Percentiles rank a stretch among this genome's conserved stretches.
These are phyloP conservation scores for Tenthredo distinguenda DNA, from an alignment of 2,888 invertebrate genomes.

Conservation along the genomic window DNA sequence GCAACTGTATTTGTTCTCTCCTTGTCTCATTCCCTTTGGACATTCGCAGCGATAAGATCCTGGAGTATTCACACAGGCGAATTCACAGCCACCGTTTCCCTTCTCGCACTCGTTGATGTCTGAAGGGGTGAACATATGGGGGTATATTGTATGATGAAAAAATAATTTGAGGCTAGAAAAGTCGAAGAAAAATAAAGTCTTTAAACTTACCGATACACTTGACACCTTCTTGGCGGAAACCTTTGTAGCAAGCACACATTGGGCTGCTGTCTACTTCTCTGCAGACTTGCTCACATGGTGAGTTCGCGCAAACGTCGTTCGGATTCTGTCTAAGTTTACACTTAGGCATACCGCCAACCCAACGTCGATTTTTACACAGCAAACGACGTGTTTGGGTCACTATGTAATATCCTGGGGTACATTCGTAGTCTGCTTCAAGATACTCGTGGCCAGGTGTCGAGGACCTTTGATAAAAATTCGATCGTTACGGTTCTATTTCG, in stretches of 20 bases:
- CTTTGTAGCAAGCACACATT: slow-evolving; percentile 73
- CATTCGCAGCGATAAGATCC: slow-evolving; percentile 82
- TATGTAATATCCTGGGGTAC: slow-evolving; percentile 71
- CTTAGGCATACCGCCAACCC: slow-evolving; percentile 72
- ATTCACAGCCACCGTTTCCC: slow-evolving; percentile 74
- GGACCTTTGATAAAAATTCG: slow-evolving; percentile 65
- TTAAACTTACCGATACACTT: slow-evolving; percentile 71
- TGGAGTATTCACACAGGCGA: slow-evolving; percentile 82
- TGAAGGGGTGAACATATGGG: slow-evolving; percentile 53
- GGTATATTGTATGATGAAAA: neutral
- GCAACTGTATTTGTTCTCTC: slow-evolving; percentile 69
- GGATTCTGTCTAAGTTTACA: slow-evolving; percentile 68
- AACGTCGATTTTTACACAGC: slow-evolving; percentile 72
- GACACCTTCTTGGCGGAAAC: slow-evolving; percentile 68
- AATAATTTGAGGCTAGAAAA: neutral
- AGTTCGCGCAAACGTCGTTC: slow-evolving; percentile 68
- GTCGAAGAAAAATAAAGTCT: neutral
- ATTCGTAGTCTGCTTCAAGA: slow-evolving; percentile 75
- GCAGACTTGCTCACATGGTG: slow-evolving; percentile 74
- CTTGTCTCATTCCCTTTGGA: slow-evolving; percentile 70
- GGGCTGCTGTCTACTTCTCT: slow-evolving; percentile 70
- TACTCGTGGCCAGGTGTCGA: slow-evolving; percentile 74
- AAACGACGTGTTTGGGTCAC: slow-evolving; percentile 65
- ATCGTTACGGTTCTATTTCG: neutral
- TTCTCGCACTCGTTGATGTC: slow-evolving; percentile 71